phyloP scores from a whole-genome alignment of 2,113 vertebrate species.

The Gadus chalcogrammus region DNA sequence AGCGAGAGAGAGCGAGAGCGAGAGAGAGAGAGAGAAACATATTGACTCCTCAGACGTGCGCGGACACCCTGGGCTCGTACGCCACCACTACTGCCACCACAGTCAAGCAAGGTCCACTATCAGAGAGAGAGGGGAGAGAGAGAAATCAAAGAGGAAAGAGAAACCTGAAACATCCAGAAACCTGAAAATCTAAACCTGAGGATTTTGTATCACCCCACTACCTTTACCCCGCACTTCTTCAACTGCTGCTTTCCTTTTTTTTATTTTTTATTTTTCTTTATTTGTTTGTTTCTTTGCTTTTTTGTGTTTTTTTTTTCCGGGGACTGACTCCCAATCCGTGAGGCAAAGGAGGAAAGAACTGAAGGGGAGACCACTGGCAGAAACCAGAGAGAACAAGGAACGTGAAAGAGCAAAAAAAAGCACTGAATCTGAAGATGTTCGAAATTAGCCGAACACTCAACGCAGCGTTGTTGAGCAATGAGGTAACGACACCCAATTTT shows the following conservation, averaged over 20 bases:
- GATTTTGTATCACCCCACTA: conserved; percentile 59
- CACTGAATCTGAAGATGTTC: conserved; percentile 88
- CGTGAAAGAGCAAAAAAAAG: conserved; percentile 38
- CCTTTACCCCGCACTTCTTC: conserved; percentile 21
- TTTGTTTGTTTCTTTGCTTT: conserved; percentile 44
- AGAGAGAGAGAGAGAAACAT: conserved; percentile 67
- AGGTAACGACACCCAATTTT: conserved; percentile 83
- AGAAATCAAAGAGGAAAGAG: conserved; percentile 39
- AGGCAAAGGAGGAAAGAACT: conserved; percentile 55
- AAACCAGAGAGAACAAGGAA: conserved; percentile 45
- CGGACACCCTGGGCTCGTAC: conserved; percentile 76
- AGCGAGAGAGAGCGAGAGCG: conserved; percentile 44
- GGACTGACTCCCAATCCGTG: conserved; percentile 66
- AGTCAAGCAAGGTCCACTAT: conserved; percentile 66
- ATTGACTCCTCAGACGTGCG: conserved; percentile 90
- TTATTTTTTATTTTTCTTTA: conserved; percentile 41
- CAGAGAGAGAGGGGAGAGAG: conserved; percentile 40
- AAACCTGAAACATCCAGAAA: conserved; percentile 48
- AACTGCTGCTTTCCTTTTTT: conserved; percentile 59
- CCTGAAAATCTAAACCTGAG: conserved; percentile 58
- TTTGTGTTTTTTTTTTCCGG: conserved; percentile 46
- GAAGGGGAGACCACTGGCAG: conserved; percentile 42
- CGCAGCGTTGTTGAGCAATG: conserved; percentile 99
- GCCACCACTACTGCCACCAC: conserved; percentile 53
- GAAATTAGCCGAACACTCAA: conserved; percentile 99